These are phyloP conservation scores for Eretmochelys imbricata DNA, from an alignment of 2,113 vertebrate genomes.

Conservation along the genomic window DNA sequence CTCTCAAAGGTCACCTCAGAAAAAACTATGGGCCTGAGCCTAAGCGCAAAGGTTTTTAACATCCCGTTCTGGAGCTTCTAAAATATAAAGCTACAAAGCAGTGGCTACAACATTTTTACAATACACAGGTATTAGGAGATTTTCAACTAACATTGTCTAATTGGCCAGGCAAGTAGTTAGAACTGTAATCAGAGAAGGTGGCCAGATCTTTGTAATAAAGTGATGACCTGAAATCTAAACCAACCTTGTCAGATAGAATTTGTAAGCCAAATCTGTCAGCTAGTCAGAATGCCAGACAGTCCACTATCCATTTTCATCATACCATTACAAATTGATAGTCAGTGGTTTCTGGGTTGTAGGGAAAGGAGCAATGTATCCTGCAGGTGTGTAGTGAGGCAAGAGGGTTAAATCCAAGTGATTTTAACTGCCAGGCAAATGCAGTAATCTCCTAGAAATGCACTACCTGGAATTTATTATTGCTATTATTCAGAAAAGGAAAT, in stretches of 20 bases:
- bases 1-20: constrained; percentile 55
- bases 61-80: not conserved
- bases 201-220: not conserved
- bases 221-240: not conserved
- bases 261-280: not conserved
- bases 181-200: not conserved
- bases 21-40: not conserved
- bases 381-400: not conserved
- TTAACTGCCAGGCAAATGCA: not conserved
- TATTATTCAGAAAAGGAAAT: not conserved
- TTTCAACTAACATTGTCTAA: not conserved
- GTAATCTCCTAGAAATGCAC: not conserved
- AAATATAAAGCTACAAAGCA: not conserved
- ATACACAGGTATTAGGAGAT: not conserved
- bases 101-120: not conserved
- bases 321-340: not conserved
- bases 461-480: not conserved
- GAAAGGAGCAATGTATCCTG: not conserved
- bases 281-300: not conserved
- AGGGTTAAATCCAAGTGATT: not conserved
- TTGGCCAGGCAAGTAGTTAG: not conserved
- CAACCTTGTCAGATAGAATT: not conserved
- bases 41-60: not conserved
- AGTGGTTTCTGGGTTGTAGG: not conserved
- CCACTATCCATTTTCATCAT: not conserved